phyloP scores from a whole-genome alignment of 2,113 vertebrate genomes.

The Apistogramma diplotaenia region DNA sequence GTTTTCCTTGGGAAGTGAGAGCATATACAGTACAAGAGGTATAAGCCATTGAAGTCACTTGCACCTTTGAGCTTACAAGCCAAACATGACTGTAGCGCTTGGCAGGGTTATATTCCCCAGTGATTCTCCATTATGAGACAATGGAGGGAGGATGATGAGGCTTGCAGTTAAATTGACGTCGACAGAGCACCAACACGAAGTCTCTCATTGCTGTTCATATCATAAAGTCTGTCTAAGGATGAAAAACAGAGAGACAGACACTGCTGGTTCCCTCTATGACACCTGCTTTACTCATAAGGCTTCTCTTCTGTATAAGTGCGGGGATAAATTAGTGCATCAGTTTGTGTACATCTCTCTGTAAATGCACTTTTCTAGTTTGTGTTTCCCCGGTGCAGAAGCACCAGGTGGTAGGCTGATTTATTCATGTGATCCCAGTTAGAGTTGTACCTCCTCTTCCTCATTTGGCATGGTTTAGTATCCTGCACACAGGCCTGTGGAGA shows the following conservation, averaged over 20 bases:
- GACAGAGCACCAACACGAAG: constrained; percentile 40
- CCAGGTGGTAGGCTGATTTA: constrained; percentile 67
- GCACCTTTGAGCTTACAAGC: constrained; percentile 13
- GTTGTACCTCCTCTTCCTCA: constrained; percentile 67
- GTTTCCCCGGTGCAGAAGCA: constrained; percentile 37
- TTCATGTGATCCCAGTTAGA: constrained; percentile 63
- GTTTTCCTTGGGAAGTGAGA: not conserved
- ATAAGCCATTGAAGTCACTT: not conserved
- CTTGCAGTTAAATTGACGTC: constrained; percentile 34
- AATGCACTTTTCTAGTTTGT: constrained; percentile 18
- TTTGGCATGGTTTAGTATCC: constrained; percentile 66
- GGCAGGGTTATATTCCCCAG: constrained; percentile 18
- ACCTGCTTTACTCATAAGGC: not conserved
- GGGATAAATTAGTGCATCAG: constrained; percentile 38
- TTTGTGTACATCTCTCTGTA: constrained; percentile 8
- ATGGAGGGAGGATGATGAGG: constrained; percentile 19
- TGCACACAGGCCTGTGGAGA: constrained; percentile 59
- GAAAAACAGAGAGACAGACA: constrained; percentile 5
- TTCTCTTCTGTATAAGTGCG: constrained; percentile 18
- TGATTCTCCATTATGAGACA: constrained; percentile 39
- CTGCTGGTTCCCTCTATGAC: constrained; percentile 8
- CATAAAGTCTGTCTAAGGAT: constrained; percentile 22
- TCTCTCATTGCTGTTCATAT: constrained; percentile 31
- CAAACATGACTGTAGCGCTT: constrained; percentile 30
- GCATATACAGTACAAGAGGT: not conserved